These are phyloP conservation scores for Tachyglossus aculeatus DNA, from an alignment of 2,797 vertebrate genomes.

Conservation along the genomic window DNA sequence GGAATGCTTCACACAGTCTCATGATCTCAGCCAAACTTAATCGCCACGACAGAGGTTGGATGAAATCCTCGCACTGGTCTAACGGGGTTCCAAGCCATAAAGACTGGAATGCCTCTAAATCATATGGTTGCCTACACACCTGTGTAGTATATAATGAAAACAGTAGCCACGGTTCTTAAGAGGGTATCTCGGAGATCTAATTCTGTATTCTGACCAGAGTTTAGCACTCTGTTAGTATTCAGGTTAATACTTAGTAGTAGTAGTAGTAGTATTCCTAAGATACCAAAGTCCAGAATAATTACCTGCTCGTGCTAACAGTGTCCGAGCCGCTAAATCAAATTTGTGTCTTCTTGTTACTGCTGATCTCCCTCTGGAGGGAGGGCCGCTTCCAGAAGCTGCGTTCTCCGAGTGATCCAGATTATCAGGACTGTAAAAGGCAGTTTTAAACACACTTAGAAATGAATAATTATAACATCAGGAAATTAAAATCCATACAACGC, in stretches of 20 bases:
- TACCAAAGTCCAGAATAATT: too few species aligned
- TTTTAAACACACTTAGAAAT: slow-evolving; percentile 22
- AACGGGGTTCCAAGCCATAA: slow-evolving; percentile 1
- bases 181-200: too few species aligned
- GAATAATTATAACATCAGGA: slow-evolving; percentile 11
- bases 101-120: slow-evolving; percentile 12
- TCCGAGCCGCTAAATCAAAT: slow-evolving; percentile 94
- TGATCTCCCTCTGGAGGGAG: slow-evolving; percentile 84
- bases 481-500: neutral
- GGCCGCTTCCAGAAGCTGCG: slow-evolving; percentile 82
- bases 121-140: too few species aligned
- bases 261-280: too few species aligned
- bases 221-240: too few species aligned
- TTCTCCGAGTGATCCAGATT: slow-evolving; percentile 87
- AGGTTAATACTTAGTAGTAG: too few species aligned
- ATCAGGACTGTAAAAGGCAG: slow-evolving; percentile 79
- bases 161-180: too few species aligned
- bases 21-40: too few species aligned
- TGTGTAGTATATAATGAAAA: too few species aligned
- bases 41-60: fast-evolving
- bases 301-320: slow-evolving; percentile 93
- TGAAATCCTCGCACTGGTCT: neutral
- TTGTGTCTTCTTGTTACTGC: slow-evolving; percentile 90
- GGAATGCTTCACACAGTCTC: slow-evolving; percentile 15
- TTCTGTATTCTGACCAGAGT: too few species aligned